Evolutionary conservation across 2,113 vertebrate genomes (phyloP), one percentile per base, ranked within the genome.

Genomic region (Toxotes chatareus): DNA sequence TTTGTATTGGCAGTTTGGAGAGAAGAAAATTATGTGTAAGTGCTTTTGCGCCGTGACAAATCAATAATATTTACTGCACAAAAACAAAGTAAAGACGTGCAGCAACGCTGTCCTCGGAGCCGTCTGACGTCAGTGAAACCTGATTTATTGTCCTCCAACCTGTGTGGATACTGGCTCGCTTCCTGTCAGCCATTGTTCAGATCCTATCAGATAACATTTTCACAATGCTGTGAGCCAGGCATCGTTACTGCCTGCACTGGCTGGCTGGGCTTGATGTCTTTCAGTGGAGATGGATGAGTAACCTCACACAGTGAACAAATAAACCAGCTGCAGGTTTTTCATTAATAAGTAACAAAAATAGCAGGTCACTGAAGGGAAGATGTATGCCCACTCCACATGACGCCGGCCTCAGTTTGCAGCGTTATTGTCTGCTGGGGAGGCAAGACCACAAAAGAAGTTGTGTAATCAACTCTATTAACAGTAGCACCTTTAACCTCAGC

Each of bases 121-220:
- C 4, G n/a, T 0, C 46, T 73, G 86, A 91, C 63, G 84, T 89
- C 86, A 89, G 76, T 17, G 14, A 53, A 65, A 64, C 21, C 44
- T 70, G 84, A 84, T 85, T 87, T 79, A 64, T 84, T 85, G 80
- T 40, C 67, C 31, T 73, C 44, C 9, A 44, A 83, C 76, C 56
- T 82, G 80, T 38, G 63, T 85, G 65, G 62, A 86, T 46, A 61
- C 64, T 42, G 76, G 60, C 75, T 73, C 11, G 51, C 80, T 84
- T 87, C 89, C 88, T 88, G 80, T 76, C 70, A 78, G 80, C 74
- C 57, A 63, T 84, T 89, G 80, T 91, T 89, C 14, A 12, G 61
- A 23, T 87, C 66, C 82, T 51, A 86, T 89, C 87, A 86, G 88
- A 89, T 91, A 86, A 88, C 57, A 47, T 27, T 82, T 76, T 51